These are phyloP conservation scores for Papilio aristodemus DNA, from an alignment of 1,140 invertebrate species.

Conservation along the genomic window DNA sequence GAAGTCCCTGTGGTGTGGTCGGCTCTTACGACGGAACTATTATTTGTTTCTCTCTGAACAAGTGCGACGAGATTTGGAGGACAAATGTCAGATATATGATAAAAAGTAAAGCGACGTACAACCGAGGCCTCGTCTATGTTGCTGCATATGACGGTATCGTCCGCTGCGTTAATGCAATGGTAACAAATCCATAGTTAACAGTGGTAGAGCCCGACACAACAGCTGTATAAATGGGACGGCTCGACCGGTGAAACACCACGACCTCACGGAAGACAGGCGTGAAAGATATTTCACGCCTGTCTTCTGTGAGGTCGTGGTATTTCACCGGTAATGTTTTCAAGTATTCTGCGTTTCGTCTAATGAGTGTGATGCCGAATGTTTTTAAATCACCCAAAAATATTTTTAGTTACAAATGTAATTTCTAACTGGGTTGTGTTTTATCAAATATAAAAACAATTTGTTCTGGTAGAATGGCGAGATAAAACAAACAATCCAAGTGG, in stretches of 20 bases:
- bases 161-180: slow-evolving; percentile 82
- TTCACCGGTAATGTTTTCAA: no score
- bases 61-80: slow-evolving; percentile 82
- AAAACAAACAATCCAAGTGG: slow-evolving; percentile 55
- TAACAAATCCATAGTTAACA: slow-evolving; percentile 52
- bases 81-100: slow-evolving; percentile 82
- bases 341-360: no score
- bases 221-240: no score
- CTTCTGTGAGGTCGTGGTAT: no score
- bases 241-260: no score
- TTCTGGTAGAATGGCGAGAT: slow-evolving; percentile 65
- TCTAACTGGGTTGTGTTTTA: no score
- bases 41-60: slow-evolving; percentile 82
- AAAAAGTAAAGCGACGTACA: slow-evolving; percentile 84
- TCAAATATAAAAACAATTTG: slow-evolving; percentile 17
- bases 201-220: no score
- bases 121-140: slow-evolving; percentile 79
- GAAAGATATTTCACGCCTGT: no score
- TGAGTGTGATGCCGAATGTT: no score
- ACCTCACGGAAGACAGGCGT: no score
- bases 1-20: slow-evolving; percentile 61
- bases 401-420: no score
- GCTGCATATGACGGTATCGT: slow-evolving; percentile 86
- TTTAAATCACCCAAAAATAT: no score
- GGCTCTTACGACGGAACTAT: slow-evolving; percentile 86